These are phyloP conservation scores for Leptinotarsa peninsularis DNA, from an alignment of 2,888 invertebrate genomes.

Conservation along the genomic window DNA sequence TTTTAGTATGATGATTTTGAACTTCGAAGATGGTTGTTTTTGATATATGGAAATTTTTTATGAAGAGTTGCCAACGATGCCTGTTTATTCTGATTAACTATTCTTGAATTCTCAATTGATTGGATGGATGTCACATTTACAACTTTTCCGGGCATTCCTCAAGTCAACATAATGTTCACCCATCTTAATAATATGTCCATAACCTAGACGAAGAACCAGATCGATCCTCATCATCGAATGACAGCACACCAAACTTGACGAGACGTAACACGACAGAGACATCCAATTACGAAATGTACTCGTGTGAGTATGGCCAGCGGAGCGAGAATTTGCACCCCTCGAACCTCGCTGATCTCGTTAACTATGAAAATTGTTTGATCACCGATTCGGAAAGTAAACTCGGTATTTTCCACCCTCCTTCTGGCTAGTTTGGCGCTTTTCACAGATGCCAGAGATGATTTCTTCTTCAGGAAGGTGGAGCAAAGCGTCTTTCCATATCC, in stretches of 20 bases:
- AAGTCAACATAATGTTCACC: too few species aligned
- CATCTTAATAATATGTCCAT: neutral
- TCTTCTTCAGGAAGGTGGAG: neutral
- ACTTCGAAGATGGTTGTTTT: too few species aligned
- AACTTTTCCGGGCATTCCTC: too few species aligned
- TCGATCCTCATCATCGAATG: slow-evolving; percentile 2
- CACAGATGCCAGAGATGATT: neutral
- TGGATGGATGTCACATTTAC: too few species aligned
- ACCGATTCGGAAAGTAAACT: slow-evolving; percentile 65
- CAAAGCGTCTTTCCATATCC: too few species aligned
- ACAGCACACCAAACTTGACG: neutral
- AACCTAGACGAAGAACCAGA: neutral
- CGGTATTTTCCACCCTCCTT: slow-evolving; percentile 59
- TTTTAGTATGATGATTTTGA: too few species aligned
- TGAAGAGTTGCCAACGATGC: too few species aligned
- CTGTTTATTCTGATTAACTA: too few species aligned
- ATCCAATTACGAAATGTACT: slow-evolving; percentile 58
- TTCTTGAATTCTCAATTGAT: too few species aligned
- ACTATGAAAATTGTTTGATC: slow-evolving; percentile 67
- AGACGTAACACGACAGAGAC: slow-evolving; percentile 33
- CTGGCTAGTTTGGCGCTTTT: slow-evolving; percentile 45
- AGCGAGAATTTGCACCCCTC: slow-evolving; percentile 47
- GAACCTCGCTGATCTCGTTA: slow-evolving; percentile 64
- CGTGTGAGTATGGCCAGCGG: slow-evolving; percentile 42
- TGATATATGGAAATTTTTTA: too few species aligned